Conservation (phyloP, 1,140 invertebrate genomes). For the Helicorthomorpha holstii region DNA sequence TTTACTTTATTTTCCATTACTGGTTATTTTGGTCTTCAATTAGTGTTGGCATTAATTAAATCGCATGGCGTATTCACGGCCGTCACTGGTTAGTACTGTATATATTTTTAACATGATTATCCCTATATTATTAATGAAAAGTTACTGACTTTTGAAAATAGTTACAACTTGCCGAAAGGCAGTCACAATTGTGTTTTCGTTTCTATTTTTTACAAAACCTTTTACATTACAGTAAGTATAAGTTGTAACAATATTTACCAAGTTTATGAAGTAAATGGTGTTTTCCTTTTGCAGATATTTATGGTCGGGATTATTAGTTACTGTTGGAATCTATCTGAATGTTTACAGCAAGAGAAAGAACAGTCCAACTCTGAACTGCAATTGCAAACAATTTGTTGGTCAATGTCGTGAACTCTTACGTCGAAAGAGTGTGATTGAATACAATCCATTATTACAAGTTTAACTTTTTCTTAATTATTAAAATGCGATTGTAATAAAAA, state of each 20-base stretch:
- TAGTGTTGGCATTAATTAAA: constrained; percentile 71
- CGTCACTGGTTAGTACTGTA: constrained; percentile 68
- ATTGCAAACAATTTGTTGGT: no score
- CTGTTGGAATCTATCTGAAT: constrained; percentile 80
- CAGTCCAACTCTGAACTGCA: no score
- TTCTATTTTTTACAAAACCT: constrained; percentile 83
- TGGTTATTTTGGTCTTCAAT: constrained; percentile 81
- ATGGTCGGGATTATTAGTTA: constrained; percentile 71
- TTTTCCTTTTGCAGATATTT: constrained; percentile 48
- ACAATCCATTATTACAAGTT: no score
- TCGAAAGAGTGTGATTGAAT: no score
- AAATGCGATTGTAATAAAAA: no score
- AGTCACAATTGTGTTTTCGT: constrained; percentile 78
- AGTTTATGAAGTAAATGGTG: constrained; percentile 6
- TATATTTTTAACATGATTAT: background rate
- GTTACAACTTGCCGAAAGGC: constrained; percentile 56
- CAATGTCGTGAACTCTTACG: no score
- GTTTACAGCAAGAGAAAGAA: constrained; percentile 21
- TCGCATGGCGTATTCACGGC: constrained; percentile 75
- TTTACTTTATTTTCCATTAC: constrained; percentile 68
- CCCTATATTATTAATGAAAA: background rate
- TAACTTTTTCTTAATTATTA: no score
- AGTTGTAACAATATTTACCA: constrained; percentile 4
- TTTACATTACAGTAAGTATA: constrained; percentile 72
- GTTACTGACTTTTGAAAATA: constrained; percentile 18